Percentiles rank a stretch among this genome's conserved stretches.
Evolutionary conservation across 2,797 vertebrate genomes (phyloP).

Genomic region (Hemibagrus guttatus): DNA sequence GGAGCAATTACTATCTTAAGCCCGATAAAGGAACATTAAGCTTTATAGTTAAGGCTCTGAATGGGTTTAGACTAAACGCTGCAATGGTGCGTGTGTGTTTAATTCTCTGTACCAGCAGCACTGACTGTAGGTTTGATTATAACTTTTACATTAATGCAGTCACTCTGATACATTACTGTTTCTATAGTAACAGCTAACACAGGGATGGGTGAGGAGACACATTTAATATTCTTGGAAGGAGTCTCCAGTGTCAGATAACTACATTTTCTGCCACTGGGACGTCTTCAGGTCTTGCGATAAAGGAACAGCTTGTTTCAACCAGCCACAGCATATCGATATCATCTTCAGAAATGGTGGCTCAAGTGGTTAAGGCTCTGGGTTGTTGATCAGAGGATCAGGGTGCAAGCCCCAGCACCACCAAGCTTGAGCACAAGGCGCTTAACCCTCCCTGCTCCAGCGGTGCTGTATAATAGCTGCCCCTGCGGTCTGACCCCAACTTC

Average conservation of each 20-base stretch:
- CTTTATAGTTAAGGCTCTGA: background rate
- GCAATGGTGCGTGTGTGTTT: background rate
- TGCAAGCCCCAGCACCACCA: too few relatives aligned
- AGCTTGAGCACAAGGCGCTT: too few relatives aligned
- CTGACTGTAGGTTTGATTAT: background rate
- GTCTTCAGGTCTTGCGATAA: too few relatives aligned
- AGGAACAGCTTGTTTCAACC: too few relatives aligned
- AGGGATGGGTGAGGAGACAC: background rate
- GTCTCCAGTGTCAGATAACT: background rate
- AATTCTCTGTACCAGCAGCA: background rate
- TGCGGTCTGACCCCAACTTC: too few relatives aligned
- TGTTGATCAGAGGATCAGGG: too few relatives aligned
- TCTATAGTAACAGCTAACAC: background rate
- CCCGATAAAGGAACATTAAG: conserved; percentile 29
- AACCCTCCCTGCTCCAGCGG: too few relatives aligned
- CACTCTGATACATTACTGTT: background rate
- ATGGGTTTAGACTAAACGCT: conserved; percentile 1
- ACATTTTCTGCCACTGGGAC: too few relatives aligned
- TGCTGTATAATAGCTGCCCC: too few relatives aligned
- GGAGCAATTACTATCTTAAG: conserved; percentile 11
- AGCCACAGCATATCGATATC: too few relatives aligned
- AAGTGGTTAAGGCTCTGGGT: too few relatives aligned
- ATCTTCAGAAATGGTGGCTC: too few relatives aligned
- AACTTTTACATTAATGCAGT: background rate
- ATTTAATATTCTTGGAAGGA: background rate